Percentiles rank a stretch among this genome's conserved stretches.
phyloP scores from a whole-genome alignment of 2,888 invertebrate genomes.

The Choristoneura rosaceana region DNA sequence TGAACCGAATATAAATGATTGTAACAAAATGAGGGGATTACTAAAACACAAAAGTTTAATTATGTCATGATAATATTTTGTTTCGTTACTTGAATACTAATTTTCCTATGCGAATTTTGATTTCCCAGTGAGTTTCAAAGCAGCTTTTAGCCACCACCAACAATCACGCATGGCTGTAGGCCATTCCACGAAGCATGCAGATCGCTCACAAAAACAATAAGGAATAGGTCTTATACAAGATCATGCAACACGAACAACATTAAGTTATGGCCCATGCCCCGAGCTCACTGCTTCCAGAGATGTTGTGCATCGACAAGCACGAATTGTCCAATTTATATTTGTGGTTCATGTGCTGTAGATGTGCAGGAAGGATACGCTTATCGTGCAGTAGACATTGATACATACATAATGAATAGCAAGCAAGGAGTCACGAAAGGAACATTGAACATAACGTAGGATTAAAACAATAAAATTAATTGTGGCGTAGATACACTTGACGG shows the following conservation, averaged over 20 bases:
- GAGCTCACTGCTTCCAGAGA: conserved; percentile 71
- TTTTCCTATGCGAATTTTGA: conserved; percentile 41
- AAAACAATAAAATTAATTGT: conserved; percentile 63
- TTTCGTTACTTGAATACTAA: conserved; percentile 26
- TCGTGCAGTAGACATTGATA: conserved; percentile 81
- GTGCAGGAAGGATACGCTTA: conserved; percentile 81
- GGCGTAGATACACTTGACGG: conserved; percentile 69
- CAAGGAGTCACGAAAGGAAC: conserved; percentile 75
- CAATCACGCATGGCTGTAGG: conserved; percentile 74
- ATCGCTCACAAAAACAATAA: conserved; percentile 75
- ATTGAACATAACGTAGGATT: conserved; percentile 69
- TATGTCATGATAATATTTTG: conserved; percentile 21
- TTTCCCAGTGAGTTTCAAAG: conserved; percentile 69
- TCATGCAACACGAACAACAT: conserved; percentile 85
- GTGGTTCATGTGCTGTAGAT: conserved; percentile 76
- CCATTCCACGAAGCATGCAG: conserved; percentile 83
- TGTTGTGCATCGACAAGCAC: conserved; percentile 82
- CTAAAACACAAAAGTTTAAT: conserved; percentile 26
- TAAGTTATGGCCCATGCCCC: conserved; percentile 75
- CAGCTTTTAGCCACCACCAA: conserved; percentile 76
- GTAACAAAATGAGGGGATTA: conserved; percentile 28
- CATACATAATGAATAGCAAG: conserved; percentile 76
- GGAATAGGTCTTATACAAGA: conserved; percentile 72
- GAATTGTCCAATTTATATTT: conserved; percentile 72
- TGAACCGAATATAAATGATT: conserved; percentile 32